Percentiles rank a stretch among this genome's conserved stretches.
Evolutionary conservation across 2,888 invertebrate species (phyloP).

Genomic region (Druceiella hillmani): DNA sequence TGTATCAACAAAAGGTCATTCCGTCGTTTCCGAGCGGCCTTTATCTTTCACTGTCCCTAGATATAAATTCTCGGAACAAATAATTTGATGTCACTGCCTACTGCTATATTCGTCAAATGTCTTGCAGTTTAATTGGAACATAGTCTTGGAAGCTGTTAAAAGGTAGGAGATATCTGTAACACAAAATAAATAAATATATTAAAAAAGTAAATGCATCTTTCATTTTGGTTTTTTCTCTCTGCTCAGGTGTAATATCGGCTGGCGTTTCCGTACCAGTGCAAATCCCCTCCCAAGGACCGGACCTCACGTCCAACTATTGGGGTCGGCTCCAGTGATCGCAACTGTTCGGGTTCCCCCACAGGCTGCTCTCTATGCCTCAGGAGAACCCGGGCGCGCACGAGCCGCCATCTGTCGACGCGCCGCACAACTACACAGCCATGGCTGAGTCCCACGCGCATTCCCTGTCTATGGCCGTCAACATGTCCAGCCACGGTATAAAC

Average conservation of each 20-base stretch:
- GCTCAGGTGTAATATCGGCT: constrained; percentile 85
- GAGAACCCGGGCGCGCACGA: constrained; percentile 52
- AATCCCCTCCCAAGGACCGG: constrained; percentile 80
- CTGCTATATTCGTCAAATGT: no score
- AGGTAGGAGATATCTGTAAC: no score
- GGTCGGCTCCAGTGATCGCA: constrained; percentile 90
- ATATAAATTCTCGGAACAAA: no score
- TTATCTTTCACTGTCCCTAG: no score
- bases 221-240: constrained; percentile 24
- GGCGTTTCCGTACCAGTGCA: constrained; percentile 90
- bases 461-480: constrained; percentile 33
- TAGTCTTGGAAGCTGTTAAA: no score
- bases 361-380: constrained; percentile 59
- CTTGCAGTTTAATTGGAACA: no score
- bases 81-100: no score
- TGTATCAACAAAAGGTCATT: no score
- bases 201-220: no score
- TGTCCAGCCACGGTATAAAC: no score
- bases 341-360: constrained; percentile 81
- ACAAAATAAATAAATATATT: no score
- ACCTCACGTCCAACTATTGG: constrained; percentile 81
- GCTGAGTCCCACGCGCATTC: constrained; percentile 31
- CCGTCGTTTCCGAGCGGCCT: no score
- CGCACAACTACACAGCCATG: constrained; percentile 42
- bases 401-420: constrained; percentile 44